A percentile compares a stretch with the other conserved stretches of the same genome.
Evolutionary conservation across 1,140 invertebrate species (phyloP).

Genomic region (Phymastichus coffea): DNA sequence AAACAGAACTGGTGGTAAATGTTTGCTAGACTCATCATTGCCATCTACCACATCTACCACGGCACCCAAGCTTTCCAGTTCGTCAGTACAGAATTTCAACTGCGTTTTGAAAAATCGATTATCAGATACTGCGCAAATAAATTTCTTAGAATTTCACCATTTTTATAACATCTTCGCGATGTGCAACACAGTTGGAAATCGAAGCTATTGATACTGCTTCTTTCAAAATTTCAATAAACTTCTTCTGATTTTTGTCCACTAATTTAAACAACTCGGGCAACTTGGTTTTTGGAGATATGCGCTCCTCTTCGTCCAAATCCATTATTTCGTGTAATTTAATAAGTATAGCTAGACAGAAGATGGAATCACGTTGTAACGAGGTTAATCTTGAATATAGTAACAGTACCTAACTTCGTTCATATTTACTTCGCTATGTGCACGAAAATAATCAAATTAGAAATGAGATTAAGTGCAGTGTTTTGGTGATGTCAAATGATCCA

Average conservation of each 20-base stretch:
- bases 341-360: too few species aligned
- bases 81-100: conserved; percentile 26
- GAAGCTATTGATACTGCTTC: conserved; percentile 30
- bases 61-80: conserved; percentile 25
- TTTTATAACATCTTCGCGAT: conserved; percentile 26
- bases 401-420: neutral
- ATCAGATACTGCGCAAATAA: too few species aligned
- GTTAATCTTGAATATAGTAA: too few species aligned
- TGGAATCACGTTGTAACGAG: too few species aligned
- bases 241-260: conserved; percentile 24
- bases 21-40: conserved; percentile 3
- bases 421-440: neutral
- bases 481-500: too few species aligned
- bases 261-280: conserved; percentile 26
- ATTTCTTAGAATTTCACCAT: too few species aligned
- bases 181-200: conserved; percentile 15
- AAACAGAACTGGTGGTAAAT: conserved; percentile 31
- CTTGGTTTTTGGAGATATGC: conserved; percentile 26
- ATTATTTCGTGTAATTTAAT: neutral
- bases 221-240: conserved; percentile 26
- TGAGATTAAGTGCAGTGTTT: too few species aligned
- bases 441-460: neutral
- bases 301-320: conserved; percentile 2
- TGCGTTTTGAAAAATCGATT: neutral
- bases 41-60: conserved; percentile 23